Percentiles rank a stretch among this genome's conserved stretches.
Conservation (phyloP, 2,113 vertebrate genomes). For the Danionella cerebrum region DNA sequence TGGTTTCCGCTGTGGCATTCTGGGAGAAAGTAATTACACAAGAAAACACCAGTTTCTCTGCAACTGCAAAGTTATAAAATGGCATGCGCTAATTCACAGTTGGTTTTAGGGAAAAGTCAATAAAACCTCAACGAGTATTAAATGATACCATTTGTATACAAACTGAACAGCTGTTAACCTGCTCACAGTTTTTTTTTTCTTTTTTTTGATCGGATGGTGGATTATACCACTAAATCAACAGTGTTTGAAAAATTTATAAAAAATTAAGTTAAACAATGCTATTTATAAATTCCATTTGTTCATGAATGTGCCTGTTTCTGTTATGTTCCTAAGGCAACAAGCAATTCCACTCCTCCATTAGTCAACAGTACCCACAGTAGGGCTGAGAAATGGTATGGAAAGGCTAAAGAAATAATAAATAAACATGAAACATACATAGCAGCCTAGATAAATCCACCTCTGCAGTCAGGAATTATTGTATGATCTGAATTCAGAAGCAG, state of each 20-base stretch:
- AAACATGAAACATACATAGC: conserved; percentile 41
- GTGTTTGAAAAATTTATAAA: no score
- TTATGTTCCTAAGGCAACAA: conserved; percentile 61
- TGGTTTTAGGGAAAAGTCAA: background rate
- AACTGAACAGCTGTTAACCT: conserved; percentile 18
- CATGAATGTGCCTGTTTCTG: conserved; percentile 56
- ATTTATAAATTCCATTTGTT: conserved; percentile 44
- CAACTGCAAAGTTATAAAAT: background rate
- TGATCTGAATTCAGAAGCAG: conserved; percentile 48
- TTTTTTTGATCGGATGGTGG: conserved; percentile 40
- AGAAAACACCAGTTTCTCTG: conserved; percentile 12
- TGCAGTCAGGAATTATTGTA: conserved; percentile 53
- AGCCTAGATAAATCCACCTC: conserved; percentile 53
- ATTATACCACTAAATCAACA: conserved; percentile 46
- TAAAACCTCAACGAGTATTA: background rate
- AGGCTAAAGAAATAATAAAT: conserved; percentile 26
- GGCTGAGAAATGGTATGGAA: conserved; percentile 38
- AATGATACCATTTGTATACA: background rate
- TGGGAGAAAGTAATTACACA: conserved; percentile 33
- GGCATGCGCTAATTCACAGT: background rate
- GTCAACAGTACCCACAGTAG: conserved; percentile 43
- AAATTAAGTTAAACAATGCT: no score
- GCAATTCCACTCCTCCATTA: conserved; percentile 43
- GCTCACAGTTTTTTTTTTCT: background rate
- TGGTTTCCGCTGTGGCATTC: conserved; percentile 29